Conservation (phyloP, 2,888 invertebrate species). For the Drosophila picticornis region DNA sequence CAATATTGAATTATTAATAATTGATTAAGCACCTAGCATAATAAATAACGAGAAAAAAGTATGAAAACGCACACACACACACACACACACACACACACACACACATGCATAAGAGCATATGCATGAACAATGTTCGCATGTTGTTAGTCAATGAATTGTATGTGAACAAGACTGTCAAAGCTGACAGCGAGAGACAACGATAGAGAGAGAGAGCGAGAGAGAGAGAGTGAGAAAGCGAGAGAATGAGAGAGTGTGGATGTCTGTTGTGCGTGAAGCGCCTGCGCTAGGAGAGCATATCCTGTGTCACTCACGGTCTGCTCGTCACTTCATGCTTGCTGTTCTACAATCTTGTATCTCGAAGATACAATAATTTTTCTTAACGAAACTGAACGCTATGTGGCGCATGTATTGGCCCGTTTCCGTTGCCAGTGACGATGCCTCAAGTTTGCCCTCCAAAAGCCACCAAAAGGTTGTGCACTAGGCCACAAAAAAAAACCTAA, state of each 20-base stretch:
- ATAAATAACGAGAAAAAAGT: neutral
- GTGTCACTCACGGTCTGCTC: neutral
- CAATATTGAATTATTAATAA: neutral
- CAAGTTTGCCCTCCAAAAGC: conserved; percentile 80
- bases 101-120: conserved; percentile 4
- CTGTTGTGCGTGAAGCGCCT: conserved; percentile 29
- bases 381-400: conserved; percentile 48
- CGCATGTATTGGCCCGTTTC: conserved; percentile 38
- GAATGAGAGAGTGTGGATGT: conserved; percentile 2
- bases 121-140: conserved; percentile 53
- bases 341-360: conserved; percentile 47
- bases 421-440: conserved; percentile 37
- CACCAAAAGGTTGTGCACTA: conserved; percentile 69
- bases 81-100: conserved; percentile 15
- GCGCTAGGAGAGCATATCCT: conserved; percentile 36
- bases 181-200: conserved; percentile 12
- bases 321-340: conserved; percentile 11
- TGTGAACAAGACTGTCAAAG: conserved; percentile 6
- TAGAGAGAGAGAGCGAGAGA: conserved; percentile 8
- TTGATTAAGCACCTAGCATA: conserved; percentile 26
- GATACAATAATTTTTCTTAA: conserved; percentile 61
- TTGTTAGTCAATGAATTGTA: conserved; percentile 80
- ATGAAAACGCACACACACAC: conserved; percentile 10
- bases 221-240: neutral
- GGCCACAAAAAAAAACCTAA: conserved; percentile 25